phyloP scores from a whole-genome alignment of 2,797 vertebrate species.

The Dromococcyx pavoninus region DNA sequence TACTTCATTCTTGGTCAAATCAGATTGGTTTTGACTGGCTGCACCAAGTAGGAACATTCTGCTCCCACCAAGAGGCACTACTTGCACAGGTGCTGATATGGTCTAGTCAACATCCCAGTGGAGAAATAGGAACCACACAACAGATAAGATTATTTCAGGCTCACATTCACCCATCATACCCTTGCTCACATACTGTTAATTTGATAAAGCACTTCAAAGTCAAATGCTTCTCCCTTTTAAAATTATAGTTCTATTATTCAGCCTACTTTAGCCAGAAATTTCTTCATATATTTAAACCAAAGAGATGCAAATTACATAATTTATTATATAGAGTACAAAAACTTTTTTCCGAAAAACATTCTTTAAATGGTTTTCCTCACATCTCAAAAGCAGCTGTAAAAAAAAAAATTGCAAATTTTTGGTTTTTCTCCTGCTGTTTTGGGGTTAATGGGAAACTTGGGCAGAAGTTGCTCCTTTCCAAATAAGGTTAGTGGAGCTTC shows the following conservation, averaged over 20 bases:
- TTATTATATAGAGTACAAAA: background rate
- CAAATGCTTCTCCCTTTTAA: slow-evolving; percentile 37
- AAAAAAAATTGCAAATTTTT: background rate
- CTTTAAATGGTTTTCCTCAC: background rate
- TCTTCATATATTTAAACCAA: background rate
- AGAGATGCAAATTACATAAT: background rate
- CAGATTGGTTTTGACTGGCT: background rate
- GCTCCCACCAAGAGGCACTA: background rate
- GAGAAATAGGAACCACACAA: background rate
- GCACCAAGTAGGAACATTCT: background rate
- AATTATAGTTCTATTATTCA: slow-evolving; percentile 16
- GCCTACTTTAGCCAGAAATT: background rate
- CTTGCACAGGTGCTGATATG: background rate
- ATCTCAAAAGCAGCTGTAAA: background rate
- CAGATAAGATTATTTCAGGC: background rate
- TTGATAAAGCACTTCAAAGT: slow-evolving; percentile 41
- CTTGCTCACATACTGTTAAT: slow-evolving; percentile 20
- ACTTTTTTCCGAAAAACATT: background rate
- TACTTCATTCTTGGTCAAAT: background rate
- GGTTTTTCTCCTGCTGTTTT: background rate
- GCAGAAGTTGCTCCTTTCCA: background rate
- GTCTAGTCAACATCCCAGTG: background rate
- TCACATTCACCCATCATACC: background rate
- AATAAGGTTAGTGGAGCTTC: background rate
- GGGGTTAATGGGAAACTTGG: background rate